Percentiles rank a stretch among this genome's conserved stretches.
These are phyloP conservation scores for Diphyllodes magnificus DNA, from an alignment of 2,113 vertebrate species.

Conservation along the genomic window DNA sequence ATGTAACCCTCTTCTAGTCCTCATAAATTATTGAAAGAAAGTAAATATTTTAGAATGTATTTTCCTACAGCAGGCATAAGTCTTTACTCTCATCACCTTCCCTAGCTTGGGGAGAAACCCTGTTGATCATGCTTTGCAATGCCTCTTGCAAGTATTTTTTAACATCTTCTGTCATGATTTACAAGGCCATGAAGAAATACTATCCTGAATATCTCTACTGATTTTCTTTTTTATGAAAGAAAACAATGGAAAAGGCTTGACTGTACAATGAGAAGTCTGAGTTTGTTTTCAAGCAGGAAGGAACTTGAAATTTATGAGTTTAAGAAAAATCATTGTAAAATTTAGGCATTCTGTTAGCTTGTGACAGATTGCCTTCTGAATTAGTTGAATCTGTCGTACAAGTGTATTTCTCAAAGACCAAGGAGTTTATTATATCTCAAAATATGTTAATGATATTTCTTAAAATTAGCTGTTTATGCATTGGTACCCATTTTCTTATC, in stretches of 20 bases:
- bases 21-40: neutral
- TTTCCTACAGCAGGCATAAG: neutral
- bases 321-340: neutral
- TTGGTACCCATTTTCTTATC: neutral
- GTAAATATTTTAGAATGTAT: neutral
- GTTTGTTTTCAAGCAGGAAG: neutral
- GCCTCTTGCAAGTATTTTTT: neutral
- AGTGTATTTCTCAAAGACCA: neutral
- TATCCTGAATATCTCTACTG: neutral
- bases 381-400: neutral
- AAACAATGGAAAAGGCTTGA: neutral
- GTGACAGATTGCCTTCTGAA: neutral
- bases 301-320: neutral
- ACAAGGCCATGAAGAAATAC: neutral
- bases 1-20: neutral
- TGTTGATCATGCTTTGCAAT: neutral
- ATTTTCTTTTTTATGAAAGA: neutral
- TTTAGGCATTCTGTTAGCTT: neutral
- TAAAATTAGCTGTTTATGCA: neutral
- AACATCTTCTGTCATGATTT: neutral
- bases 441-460: neutral
- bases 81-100: neutral
- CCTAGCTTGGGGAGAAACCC: neutral
- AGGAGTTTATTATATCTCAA: neutral
- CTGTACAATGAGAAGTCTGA: neutral